Evolutionary conservation across 2,113 vertebrate genomes (phyloP).

Genomic region (Hiodon alosoides): DNA sequence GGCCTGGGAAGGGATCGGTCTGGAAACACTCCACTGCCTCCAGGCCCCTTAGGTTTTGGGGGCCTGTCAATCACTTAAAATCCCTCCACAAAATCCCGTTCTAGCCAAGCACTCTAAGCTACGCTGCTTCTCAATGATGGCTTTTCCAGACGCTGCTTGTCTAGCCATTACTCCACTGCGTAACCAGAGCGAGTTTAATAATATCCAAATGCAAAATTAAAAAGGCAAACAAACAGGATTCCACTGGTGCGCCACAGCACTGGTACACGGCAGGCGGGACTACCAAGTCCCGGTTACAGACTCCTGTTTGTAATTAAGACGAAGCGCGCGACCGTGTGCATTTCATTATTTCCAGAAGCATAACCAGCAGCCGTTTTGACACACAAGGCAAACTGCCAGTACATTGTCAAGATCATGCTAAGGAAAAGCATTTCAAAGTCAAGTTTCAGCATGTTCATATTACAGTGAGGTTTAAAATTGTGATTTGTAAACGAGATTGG

Average conservation of each 20-base stretch:
- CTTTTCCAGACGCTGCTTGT: background rate
- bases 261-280: too few species aligned
- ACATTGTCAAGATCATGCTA: too few species aligned
- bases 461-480: too few species aligned
- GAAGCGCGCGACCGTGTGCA: too few species aligned
- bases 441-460: too few species aligned
- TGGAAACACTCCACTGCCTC: background rate
- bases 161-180: background rate
- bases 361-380: too few species aligned
- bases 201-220: background rate
- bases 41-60: background rate
- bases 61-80: conserved; percentile 5
- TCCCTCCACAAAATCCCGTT: background rate
- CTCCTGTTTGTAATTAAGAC: too few species aligned
- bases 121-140: conserved; percentile 6
- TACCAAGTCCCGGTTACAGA: too few species aligned
- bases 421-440: too few species aligned
- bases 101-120: background rate
- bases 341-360: too few species aligned
- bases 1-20: background rate
- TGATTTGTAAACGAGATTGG: too few species aligned
- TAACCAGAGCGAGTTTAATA: background rate
- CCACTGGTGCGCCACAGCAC: background rate
- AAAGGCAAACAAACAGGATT: background rate
- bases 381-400: too few species aligned